Evolutionary conservation across 2,113 vertebrate species (phyloP).

Genomic region (Melospiza melodia): DNA sequence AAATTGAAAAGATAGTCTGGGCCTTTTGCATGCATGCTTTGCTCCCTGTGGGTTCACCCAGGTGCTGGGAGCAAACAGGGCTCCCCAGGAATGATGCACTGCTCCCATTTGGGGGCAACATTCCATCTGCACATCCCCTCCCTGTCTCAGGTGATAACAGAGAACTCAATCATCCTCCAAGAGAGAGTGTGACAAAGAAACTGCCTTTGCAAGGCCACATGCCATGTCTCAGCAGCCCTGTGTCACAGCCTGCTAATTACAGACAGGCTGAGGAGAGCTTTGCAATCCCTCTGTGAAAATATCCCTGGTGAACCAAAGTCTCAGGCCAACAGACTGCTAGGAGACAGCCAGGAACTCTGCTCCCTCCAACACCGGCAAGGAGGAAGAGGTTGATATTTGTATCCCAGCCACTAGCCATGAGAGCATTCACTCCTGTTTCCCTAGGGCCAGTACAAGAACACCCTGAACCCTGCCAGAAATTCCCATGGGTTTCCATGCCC

Average conservation of each 20-base stretch:
- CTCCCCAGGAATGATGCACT: not conserved
- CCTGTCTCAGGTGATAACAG: not conserved
- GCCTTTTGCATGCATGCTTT: not conserved
- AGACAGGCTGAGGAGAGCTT: not conserved
- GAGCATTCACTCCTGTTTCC: not conserved
- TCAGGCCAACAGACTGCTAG: not conserved
- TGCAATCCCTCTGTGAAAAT: not conserved
- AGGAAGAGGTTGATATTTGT: not conserved
- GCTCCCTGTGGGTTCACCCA: not conserved
- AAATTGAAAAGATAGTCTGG: not conserved
- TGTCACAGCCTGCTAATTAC: not conserved
- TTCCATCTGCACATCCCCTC: not conserved
- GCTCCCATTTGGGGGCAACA: not conserved
- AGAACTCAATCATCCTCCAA: not conserved
- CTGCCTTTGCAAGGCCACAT: not conserved
- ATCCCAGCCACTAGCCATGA: not conserved
- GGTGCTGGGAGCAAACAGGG: not conserved
- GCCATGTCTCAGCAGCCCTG: not conserved
- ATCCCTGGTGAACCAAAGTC: not conserved
- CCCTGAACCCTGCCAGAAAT: not conserved
- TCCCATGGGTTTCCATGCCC: not conserved
- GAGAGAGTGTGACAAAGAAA: not conserved
- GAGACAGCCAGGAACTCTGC: not conserved
- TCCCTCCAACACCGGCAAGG: not conserved
- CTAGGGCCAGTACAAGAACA: not conserved